Evolutionary conservation across 2,888 invertebrate species (phyloP).

Genomic region (Petrolisthes cinctipes): DNA sequence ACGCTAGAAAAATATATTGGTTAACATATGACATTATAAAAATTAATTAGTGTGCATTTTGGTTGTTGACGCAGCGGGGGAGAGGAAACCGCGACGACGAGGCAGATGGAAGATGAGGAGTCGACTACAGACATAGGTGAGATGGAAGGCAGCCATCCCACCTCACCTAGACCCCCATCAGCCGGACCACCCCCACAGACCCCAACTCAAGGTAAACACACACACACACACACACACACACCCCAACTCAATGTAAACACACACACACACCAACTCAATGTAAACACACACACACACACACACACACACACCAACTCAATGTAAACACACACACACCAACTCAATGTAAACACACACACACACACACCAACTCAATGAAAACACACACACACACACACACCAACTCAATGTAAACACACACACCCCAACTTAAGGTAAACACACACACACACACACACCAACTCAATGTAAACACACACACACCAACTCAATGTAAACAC

Average conservation of each 20-base stretch:
- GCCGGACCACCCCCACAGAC: conserved; percentile 70
- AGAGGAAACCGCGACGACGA: conserved; percentile 37
- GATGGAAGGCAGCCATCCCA: conserved; percentile 75
- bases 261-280: too few species aligned
- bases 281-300: too few species aligned
- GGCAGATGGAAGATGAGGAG: conserved; percentile 54
- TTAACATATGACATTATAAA: not conserved
- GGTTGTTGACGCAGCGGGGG: conserved; percentile 67
- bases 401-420: conserved; percentile 72
- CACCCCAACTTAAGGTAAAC: too few species aligned
- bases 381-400: conserved; percentile 27
- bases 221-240: conserved; percentile 72
- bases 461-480: too few species aligned
- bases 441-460: conserved; percentile 72
- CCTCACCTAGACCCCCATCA: conserved; percentile 87
- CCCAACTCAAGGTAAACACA: conserved; percentile 72
- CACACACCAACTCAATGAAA: too few species aligned
- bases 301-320: too few species aligned
- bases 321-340: too few species aligned
- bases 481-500: too few species aligned
- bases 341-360: too few species aligned
- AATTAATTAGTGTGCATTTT: conserved; percentile 75
- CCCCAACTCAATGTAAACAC: too few species aligned
- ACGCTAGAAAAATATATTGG: not conserved
- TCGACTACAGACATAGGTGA: conserved; percentile 40